Conservation (phyloP, 1,140 invertebrate species). For the Ceratosolen solmsi region DNA sequence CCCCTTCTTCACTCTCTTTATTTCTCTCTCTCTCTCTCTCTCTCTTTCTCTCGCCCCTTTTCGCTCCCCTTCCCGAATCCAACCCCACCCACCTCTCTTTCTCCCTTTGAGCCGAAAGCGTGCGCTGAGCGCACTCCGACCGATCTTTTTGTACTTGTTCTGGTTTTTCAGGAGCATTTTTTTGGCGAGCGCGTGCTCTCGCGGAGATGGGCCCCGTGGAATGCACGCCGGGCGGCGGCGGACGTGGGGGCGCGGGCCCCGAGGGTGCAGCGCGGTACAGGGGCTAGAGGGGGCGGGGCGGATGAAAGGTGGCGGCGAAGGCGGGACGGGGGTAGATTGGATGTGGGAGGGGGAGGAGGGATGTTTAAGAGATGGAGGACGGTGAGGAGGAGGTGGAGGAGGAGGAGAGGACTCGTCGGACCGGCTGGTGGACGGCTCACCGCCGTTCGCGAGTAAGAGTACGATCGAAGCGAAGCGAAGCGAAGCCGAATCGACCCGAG, state of each 20-base stretch:
- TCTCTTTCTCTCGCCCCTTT: background rate
- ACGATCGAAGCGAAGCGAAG: slow-evolving; percentile 15
- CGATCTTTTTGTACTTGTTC: slow-evolving; percentile 63
- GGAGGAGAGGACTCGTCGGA: slow-evolving; percentile 62
- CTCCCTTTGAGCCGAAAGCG: slow-evolving; percentile 9
- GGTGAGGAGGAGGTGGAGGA: slow-evolving; percentile 55
- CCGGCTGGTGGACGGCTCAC: slow-evolving; percentile 56
- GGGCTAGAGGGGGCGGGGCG: background rate
- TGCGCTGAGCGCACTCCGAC: slow-evolving; percentile 31
- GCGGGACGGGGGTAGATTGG: no score
- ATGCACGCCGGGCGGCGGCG: slow-evolving; percentile 58
- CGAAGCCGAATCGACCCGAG: no score
- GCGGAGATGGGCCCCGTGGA: slow-evolving; percentile 54
- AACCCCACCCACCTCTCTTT: no score
- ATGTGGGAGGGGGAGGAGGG: no score
- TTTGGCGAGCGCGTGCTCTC: slow-evolving; percentile 59
- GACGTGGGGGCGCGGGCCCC: slow-evolving; percentile 52
- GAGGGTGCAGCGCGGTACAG: slow-evolving; percentile 52
- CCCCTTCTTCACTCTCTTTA: background rate
- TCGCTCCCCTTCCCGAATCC: background rate
- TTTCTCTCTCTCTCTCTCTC: background rate
- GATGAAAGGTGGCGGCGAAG: no score
- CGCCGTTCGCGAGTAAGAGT: background rate
- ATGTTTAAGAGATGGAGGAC: background rate
- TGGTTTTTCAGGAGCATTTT: slow-evolving; percentile 63